Conservation (phyloP, 2,113 vertebrate species). For the Prunella himalayana region DNA sequence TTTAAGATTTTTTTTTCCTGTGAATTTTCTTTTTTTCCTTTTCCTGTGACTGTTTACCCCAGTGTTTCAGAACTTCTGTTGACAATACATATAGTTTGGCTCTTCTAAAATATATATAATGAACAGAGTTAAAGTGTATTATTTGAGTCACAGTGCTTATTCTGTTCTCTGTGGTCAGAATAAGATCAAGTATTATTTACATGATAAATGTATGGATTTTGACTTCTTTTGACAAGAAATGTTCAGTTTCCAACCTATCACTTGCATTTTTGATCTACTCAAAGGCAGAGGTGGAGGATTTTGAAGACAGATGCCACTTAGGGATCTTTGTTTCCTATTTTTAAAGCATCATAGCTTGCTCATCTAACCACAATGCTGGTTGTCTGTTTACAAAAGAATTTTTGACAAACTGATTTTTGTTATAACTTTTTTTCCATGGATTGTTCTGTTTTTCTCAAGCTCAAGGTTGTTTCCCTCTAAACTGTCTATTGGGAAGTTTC, state of each 20-base stretch:
- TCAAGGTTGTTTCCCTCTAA: background rate
- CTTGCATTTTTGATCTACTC: background rate
- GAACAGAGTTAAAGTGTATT: background rate
- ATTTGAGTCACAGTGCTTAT: background rate
- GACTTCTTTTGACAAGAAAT: background rate
- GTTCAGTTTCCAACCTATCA: background rate
- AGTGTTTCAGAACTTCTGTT: background rate
- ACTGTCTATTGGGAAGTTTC: background rate
- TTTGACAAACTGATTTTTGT: background rate
- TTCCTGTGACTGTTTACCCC: background rate
- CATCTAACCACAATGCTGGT: background rate
- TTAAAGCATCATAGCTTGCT: background rate
- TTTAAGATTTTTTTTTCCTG: background rate
- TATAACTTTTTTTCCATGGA: background rate
- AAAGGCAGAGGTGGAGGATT: fast-evolving
- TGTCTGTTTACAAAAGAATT: background rate
- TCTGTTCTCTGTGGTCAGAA: background rate
- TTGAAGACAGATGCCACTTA: background rate
- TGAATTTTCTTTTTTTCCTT: background rate
- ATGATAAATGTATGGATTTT: background rate
- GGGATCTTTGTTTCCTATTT: background rate
- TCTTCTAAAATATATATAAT: background rate
- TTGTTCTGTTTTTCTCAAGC: background rate
- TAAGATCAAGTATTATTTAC: background rate
- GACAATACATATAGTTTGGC: too few species aligned